phyloP scores from a whole-genome alignment of 2,888 invertebrate species.

The Germaria angustata region DNA sequence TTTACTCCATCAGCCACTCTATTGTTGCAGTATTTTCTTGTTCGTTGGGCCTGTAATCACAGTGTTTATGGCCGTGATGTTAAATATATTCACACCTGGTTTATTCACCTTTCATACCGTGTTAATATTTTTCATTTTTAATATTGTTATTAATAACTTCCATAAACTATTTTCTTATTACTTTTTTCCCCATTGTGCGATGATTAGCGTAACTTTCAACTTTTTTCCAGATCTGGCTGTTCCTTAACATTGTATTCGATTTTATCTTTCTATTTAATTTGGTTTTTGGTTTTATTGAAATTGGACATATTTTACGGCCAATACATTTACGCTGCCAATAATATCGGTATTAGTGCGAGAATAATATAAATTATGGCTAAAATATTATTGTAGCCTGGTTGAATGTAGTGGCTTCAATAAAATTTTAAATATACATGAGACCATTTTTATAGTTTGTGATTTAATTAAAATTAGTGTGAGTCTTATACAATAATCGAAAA shows the following conservation, averaged over 20 bases:
- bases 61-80: constrained; percentile 75
- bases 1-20: not conserved
- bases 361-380: constrained; percentile 39
- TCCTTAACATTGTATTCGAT: constrained; percentile 55
- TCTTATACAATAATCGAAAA: constrained; percentile 27
- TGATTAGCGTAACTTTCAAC: constrained; percentile 74
- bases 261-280: constrained; percentile 42
- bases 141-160: constrained; percentile 42
- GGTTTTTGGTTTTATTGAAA: constrained; percentile 60
- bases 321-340: constrained; percentile 49
- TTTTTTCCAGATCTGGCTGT: constrained; percentile 39
- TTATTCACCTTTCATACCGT: constrained; percentile 38
- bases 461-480: constrained; percentile 50
- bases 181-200: constrained; percentile 71
- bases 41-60: constrained; percentile 71
- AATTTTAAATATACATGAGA: not conserved
- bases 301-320: constrained; percentile 53
- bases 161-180: constrained; percentile 44
- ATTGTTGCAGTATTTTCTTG: constrained; percentile 1
- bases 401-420: not conserved
- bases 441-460: constrained; percentile 32
- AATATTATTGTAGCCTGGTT: not conserved
- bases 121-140: constrained; percentile 39
- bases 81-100: constrained; percentile 77
- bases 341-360: constrained; percentile 19